phyloP scores from a whole-genome alignment of 92 coral and sea anemone genomes.

The Umimayanthus kanabou region DNA sequence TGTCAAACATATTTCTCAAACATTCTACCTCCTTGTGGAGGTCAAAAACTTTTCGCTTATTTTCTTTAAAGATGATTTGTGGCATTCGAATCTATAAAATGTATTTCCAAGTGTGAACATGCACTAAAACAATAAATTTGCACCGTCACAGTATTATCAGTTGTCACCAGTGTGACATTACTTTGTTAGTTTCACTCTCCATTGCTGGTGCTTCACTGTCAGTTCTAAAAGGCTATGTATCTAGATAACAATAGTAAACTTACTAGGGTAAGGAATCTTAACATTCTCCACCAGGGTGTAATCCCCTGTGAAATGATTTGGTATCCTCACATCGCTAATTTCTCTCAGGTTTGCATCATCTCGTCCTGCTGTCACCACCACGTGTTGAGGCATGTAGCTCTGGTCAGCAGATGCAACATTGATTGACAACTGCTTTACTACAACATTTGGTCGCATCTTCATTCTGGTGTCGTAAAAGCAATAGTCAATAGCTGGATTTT shows the following conservation, averaged over 20 bases:
- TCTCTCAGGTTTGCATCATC: constrained; percentile 95
- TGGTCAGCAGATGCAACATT: constrained; percentile 97
- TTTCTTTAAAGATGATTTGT: no score
- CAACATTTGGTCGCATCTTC: constrained; percentile 97
- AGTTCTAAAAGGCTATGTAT: background rate
- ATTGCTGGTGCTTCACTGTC: background rate
- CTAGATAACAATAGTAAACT: constrained; percentile 1
- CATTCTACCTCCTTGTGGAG: no score
- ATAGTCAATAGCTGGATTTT: background rate
- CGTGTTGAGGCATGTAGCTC: constrained; percentile 99
- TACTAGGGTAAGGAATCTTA: constrained; percentile 93
- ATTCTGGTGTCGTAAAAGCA: constrained; percentile 51
- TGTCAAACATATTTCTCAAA: no score
- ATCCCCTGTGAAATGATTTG: constrained; percentile 92
- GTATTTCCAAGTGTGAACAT: no score
- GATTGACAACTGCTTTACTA: constrained; percentile 90
- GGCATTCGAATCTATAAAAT: no score
- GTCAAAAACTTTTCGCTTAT: no score
- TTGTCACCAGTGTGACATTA: background rate
- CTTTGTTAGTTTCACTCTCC: background rate
- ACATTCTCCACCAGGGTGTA: constrained; percentile 90
- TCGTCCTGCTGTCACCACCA: constrained; percentile 93
- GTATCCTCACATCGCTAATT: constrained; percentile 91
- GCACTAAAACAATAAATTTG: background rate
- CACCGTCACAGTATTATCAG: background rate